Conservation (phyloP, 2,113 vertebrate genomes). For the Seriola quinqueradiata region DNA sequence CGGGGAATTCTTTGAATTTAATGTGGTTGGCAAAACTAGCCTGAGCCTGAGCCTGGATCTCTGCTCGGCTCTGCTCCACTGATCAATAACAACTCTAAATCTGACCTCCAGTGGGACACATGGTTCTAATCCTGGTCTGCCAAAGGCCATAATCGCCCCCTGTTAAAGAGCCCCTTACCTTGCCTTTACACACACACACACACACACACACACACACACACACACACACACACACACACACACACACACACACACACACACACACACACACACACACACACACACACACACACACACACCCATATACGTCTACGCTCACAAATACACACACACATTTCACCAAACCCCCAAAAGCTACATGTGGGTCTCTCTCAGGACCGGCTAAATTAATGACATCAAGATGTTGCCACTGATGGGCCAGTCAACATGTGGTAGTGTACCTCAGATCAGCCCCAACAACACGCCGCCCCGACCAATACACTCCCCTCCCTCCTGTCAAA, state of each 20-base stretch:
- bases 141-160: constrained; percentile 95
- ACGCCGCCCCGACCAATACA: constrained; percentile 26
- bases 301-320: constrained; percentile 5
- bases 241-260: constrained; percentile 38
- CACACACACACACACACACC: constrained; percentile 38
- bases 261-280: constrained; percentile 39
- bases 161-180: constrained; percentile 84
- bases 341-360: constrained; percentile 89
- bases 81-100: constrained; percentile 94
- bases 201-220: constrained; percentile 22
- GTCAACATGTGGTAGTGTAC: constrained; percentile 82
- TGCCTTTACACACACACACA: constrained; percentile 52
- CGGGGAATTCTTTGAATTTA: constrained; percentile 49
- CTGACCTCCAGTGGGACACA: constrained; percentile 96
- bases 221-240: constrained; percentile 35
- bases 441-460: constrained; percentile 66
- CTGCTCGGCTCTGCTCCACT: constrained; percentile 88
- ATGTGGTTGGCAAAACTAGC: constrained; percentile 26
- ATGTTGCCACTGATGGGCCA: constrained; percentile 86
- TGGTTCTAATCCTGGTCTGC: constrained; percentile 97
- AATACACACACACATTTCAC: constrained; percentile 68
- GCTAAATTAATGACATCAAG: constrained; percentile 98
- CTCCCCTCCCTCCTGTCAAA: constrained; percentile 81
- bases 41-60: constrained; percentile 71
- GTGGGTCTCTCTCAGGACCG: constrained; percentile 91